Evolutionary conservation across 2,888 invertebrate genomes (phyloP).

Genomic region (Cerastis rubricosa): DNA sequence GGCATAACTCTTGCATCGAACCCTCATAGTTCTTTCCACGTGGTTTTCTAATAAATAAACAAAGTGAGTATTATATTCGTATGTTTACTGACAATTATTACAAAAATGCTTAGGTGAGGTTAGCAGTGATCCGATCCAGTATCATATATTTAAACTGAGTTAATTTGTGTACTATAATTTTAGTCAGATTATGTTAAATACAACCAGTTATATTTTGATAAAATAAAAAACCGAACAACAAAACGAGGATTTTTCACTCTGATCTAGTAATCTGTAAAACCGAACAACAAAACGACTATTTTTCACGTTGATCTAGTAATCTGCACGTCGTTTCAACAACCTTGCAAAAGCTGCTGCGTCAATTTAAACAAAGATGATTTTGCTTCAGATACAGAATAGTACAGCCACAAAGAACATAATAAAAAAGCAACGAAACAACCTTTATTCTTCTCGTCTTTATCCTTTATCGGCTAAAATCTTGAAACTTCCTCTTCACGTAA

Average conservation of each 20-base stretch:
- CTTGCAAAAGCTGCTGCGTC: constrained; percentile 1
- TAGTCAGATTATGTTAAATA: background rate
- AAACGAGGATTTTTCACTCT: background rate
- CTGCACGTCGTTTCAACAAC: constrained; percentile 15
- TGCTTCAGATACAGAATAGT: constrained; percentile 2
- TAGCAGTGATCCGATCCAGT: background rate
- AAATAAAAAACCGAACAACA: background rate
- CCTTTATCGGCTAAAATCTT: constrained; percentile 39
- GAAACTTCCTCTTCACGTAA: constrained; percentile 53
- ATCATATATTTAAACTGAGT: background rate
- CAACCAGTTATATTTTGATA: background rate
- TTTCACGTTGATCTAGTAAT: constrained; percentile 10
- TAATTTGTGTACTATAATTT: background rate
- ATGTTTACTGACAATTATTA: background rate
- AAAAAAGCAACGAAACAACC: constrained; percentile 19
- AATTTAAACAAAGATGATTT: constrained; percentile 3
- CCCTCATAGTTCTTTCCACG: background rate
- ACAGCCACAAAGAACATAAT: background rate
- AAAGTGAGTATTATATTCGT: too few relatives aligned
- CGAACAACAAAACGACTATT: background rate
- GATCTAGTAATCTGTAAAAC: constrained; percentile 14
- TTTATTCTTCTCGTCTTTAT: constrained; percentile 11
- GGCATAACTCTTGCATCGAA: too few relatives aligned
- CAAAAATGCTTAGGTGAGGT: background rate
- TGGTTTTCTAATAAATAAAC: too few relatives aligned